Evolutionary conservation across 2,888 invertebrate genomes (phyloP).

Genomic region (Polydrusus tereticollis): DNA sequence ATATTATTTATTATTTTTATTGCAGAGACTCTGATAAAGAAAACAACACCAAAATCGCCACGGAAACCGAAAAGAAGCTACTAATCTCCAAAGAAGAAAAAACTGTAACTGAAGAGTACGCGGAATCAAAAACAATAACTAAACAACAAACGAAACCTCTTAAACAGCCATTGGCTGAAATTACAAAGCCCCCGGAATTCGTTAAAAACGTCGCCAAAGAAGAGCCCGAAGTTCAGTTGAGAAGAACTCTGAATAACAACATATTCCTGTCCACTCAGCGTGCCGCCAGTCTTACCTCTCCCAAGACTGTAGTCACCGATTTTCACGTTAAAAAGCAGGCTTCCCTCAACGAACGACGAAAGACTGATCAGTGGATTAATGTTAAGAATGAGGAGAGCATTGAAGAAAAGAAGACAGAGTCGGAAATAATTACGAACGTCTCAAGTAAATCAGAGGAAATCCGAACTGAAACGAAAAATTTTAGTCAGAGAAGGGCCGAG

Average conservation of each 20-base stretch:
- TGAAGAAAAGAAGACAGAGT: slow-evolving; percentile 52
- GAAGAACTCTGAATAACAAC: slow-evolving; percentile 60
- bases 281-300: slow-evolving; percentile 59
- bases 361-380: slow-evolving; percentile 63
- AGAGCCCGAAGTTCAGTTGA: slow-evolving; percentile 59
- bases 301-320: slow-evolving; percentile 55
- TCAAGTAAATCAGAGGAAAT: slow-evolving; percentile 59
- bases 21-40: slow-evolving; percentile 45
- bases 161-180: slow-evolving; percentile 56
- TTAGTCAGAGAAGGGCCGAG: slow-evolving; percentile 80
- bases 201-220: slow-evolving; percentile 46
- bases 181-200: slow-evolving; percentile 37
- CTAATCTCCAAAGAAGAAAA: slow-evolving; percentile 8
- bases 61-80: slow-evolving; percentile 40
- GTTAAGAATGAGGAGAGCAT: slow-evolving; percentile 57
- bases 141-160: slow-evolving; percentile 45
- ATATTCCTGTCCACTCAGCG: slow-evolving; percentile 58
- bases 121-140: slow-evolving; percentile 16
- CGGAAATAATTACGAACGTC: slow-evolving; percentile 55
- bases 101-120: slow-evolving; percentile 2
- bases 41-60: slow-evolving; percentile 35
- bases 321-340: slow-evolving; percentile 61
- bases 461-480: slow-evolving; percentile 70
- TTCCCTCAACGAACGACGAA: slow-evolving; percentile 59
- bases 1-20: neutral